Evolutionary conservation across 2,113 vertebrate genomes (phyloP), one percentile per base, ranked within the genome.

Genomic region (Rafetus swinhoei): DNA sequence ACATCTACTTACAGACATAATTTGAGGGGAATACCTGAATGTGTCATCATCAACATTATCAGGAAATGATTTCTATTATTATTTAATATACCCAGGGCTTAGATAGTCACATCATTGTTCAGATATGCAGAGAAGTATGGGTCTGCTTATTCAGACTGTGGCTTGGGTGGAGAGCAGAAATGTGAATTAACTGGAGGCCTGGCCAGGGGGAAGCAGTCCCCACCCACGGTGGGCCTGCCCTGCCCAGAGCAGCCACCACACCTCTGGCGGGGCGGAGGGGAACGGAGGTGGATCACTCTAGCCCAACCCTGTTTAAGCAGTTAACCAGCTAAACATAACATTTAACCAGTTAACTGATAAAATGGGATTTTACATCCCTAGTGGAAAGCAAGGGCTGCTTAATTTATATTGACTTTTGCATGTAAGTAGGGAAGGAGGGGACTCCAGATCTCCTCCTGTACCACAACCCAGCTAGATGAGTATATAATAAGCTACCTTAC

Each of bases 361-460:
- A 39, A 39, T 39, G 39, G 39, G 39, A 39, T 39, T 39, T 39
- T 39, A 39, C 39, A 39, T 39, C 39, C 39, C 39, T 39, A 39
- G 39, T 39, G 39, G 39, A 39, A 39, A 39, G 39, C 39, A 39
- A 39, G 39, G 39, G 39, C 0, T 1, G 90, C 39, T 25, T 45
- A 7, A 6, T 45, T 6, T 55, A 9, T 25, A 85, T 27, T 77
- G 9, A 59, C 57, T n/a, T 80, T 90, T 77, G 82, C 55, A 18
- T 54, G 52, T 29, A 85, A 83, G 86, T 4, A 24, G 72, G 16
- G 80, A 82, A 0, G 79, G 77, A 25, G 24, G 35, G 57, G 69
- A 18, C 76, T 83, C 76, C 9, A 85, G 84, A 89, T 53, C 79
- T 86, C 84, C 29, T 50, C 29, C 50, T 90, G 89, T 87, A 89